Evolutionary conservation across 2,113 vertebrate genomes (phyloP).

Genomic region (Notarius quadriscutis): DNA sequence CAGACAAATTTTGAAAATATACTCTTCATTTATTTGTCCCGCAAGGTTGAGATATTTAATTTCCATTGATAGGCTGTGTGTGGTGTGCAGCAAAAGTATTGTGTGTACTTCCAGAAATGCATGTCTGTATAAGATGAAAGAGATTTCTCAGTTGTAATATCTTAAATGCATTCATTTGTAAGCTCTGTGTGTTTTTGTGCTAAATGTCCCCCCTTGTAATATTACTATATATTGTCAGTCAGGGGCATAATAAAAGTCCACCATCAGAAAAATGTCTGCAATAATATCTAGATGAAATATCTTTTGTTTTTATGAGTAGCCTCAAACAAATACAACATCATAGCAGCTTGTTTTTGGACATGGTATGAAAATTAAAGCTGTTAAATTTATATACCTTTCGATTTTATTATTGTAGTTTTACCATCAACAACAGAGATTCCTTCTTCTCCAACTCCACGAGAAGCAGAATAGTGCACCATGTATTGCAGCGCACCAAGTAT

Average conservation of each 20-base stretch:
- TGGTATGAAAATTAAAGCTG: too few species aligned
- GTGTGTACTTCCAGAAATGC: not conserved
- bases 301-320: slow-evolving; percentile 3
- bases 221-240: not conserved
- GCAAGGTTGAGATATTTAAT: not conserved
- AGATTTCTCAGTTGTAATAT: not conserved
- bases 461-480: slow-evolving; percentile 95
- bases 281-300: not conserved
- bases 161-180: not conserved
- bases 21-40: not conserved
- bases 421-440: slow-evolving; percentile 93
- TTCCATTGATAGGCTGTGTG: not conserved
- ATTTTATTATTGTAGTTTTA: slow-evolving; percentile 77
- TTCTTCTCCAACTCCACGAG: slow-evolving; percentile 98
- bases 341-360: not conserved
- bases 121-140: not conserved
- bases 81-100: too few species aligned
- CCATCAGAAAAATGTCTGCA: not conserved
- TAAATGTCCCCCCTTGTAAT: not conserved
- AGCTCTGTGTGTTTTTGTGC: not conserved
- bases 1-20: not conserved
- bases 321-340: not conserved
- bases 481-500: slow-evolving; percentile 95
- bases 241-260: not conserved
- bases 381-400: not conserved